Percentiles rank a stretch among this genome's conserved stretches.
phyloP scores from a whole-genome alignment of 2,113 vertebrate species.

The Capreolus pygargus region DNA sequence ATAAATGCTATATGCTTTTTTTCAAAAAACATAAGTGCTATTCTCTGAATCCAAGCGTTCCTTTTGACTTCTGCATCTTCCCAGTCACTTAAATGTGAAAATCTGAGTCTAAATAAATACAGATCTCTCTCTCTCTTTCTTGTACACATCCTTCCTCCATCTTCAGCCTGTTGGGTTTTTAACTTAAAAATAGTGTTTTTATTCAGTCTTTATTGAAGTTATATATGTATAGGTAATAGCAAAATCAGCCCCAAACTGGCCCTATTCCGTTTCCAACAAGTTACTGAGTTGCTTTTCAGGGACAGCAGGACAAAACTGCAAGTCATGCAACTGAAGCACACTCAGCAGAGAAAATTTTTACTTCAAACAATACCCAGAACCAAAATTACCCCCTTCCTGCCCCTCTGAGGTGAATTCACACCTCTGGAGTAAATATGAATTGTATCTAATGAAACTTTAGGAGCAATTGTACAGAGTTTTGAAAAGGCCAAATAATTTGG shows the following conservation, averaged over 20 bases:
- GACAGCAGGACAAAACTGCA: neutral
- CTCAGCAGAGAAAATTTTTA: neutral
- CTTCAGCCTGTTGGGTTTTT: neutral
- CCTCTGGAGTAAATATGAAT: neutral
- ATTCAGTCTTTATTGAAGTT: neutral
- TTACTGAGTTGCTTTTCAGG: neutral
- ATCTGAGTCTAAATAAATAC: neutral
- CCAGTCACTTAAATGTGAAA: neutral
- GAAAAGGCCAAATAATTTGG: conserved; percentile 58
- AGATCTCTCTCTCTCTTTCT: neutral
- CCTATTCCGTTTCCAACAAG: neutral
- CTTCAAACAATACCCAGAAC: neutral
- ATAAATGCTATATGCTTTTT: neutral
- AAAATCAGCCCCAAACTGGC: too few relatives aligned
- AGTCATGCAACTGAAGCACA: neutral
- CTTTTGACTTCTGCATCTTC: neutral
- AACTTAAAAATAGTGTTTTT: neutral
- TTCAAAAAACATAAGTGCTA: neutral
- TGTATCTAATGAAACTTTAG: conserved; percentile 28
- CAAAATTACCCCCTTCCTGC: neutral
- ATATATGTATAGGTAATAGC: neutral
- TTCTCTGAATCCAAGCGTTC: neutral
- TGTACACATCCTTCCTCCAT: neutral
- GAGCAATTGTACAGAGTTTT: neutral
- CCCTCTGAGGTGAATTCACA: neutral